phyloP scores from a whole-genome alignment of 2,888 invertebrate species.

The Coleophora flavipennella region DNA sequence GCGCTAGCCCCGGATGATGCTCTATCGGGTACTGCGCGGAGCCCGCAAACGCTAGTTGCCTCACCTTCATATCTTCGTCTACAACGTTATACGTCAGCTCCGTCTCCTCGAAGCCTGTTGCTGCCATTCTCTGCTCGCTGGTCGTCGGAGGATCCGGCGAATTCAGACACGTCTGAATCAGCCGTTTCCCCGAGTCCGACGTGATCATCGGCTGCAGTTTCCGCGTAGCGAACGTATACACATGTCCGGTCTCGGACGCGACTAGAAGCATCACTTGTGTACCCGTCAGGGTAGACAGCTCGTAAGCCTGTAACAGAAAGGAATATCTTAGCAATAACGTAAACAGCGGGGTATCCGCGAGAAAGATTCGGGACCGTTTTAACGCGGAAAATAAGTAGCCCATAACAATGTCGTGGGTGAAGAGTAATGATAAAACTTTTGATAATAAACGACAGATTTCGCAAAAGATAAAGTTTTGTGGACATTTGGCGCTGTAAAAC shows the following conservation, averaged over 20 bases:
- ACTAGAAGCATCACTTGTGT: constrained; percentile 99
- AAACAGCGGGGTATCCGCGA: neutral
- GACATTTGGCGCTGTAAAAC: constrained; percentile 23
- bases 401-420: neutral
- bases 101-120: constrained; percentile 98
- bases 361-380: neutral
- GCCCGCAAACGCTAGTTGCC: constrained; percentile 91
- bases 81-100: constrained; percentile 97
- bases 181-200: constrained; percentile 95
- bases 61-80: constrained; percentile 97
- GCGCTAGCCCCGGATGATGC: constrained; percentile 76
- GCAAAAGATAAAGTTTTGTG: constrained; percentile 16
- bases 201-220: constrained; percentile 99
- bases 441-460: neutral
- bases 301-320: constrained; percentile 88
- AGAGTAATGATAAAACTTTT: neutral
- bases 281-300: constrained; percentile 97
- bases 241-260: constrained; percentile 99
- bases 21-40: constrained; percentile 82
- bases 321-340: constrained; percentile 5
- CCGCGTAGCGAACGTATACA: constrained; percentile 99
- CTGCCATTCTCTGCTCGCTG: constrained; percentile 97
- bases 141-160: constrained; percentile 92
- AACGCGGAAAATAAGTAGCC: too few relatives aligned
- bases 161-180: constrained; percentile 99